Percentiles rank a stretch among this genome's conserved stretches.
These are phyloP conservation scores for Xestoiulus laeticollis DNA, from an alignment of 2,888 invertebrate genomes.

Conservation along the genomic window DNA sequence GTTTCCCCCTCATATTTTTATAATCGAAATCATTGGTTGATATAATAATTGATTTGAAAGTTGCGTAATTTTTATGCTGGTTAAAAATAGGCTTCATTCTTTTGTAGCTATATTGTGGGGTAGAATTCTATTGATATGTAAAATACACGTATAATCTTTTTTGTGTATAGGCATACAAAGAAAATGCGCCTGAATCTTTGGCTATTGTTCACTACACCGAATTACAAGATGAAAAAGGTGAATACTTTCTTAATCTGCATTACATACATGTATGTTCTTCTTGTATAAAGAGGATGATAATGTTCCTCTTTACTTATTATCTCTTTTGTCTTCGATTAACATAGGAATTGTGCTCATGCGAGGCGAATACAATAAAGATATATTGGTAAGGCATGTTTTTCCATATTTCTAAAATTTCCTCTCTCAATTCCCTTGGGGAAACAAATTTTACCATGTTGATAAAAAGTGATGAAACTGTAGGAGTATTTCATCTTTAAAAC, in stretches of 20 bases:
- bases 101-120: not conserved
- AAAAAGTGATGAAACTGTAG: no score
- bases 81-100: not conserved
- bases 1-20: no score
- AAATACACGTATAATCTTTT: not conserved
- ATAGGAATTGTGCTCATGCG: constrained; percentile 78
- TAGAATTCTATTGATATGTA: not conserved
- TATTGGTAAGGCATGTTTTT: constrained; percentile 56
- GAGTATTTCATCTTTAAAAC: no score
- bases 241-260: constrained; percentile 31
- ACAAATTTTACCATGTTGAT: no score
- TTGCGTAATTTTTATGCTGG: not conserved
- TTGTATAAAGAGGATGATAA: not conserved
- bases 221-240: constrained; percentile 72
- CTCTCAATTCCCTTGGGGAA: not conserved
- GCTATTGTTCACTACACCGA: constrained; percentile 83
- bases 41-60: not conserved
- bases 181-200: constrained; percentile 88
- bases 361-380: constrained; percentile 79
- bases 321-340: constrained; percentile 4
- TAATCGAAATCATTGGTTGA: not conserved
- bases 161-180: constrained; percentile 75
- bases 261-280: not conserved
- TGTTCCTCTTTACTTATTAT: not conserved
- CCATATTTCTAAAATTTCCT: not conserved